phyloP scores from a whole-genome alignment of 92 coral and sea anemone species.

The Zoanthus sansibaricus region DNA sequence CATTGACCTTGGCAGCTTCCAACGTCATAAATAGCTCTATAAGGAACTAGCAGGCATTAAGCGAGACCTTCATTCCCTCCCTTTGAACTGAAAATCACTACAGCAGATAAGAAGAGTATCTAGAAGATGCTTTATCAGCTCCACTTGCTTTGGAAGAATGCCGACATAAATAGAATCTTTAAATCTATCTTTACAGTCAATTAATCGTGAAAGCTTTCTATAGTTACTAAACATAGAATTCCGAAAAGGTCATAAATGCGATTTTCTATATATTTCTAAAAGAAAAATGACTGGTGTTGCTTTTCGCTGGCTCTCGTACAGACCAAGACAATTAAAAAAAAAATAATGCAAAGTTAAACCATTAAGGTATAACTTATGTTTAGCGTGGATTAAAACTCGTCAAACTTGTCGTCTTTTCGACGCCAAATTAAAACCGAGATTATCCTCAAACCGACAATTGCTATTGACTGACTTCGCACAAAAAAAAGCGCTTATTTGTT shows the following conservation, averaged over 20 bases:
- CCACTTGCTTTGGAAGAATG: constrained; percentile 4
- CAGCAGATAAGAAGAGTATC: constrained; percentile 24
- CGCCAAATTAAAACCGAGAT: constrained; percentile 9
- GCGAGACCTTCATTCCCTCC: constrained; percentile 40
- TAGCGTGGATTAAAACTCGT: neutral
- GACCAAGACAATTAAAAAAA: neutral
- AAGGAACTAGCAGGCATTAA: constrained; percentile 28
- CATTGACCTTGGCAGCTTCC: constrained; percentile 23
- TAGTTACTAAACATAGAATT: constrained; percentile 2
- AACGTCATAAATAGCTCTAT: neutral
- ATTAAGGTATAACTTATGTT: neutral
- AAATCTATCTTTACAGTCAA: constrained; percentile 5
- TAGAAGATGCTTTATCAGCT: constrained; percentile 12
- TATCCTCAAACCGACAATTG: neutral
- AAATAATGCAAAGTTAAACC: neutral
- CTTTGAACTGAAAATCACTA: constrained; percentile 1
- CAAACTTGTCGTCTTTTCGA: neutral
- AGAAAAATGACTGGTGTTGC: neutral
- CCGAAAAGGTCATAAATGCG: neutral
- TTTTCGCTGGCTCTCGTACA: neutral
- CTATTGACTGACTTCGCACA: neutral
- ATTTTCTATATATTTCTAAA: neutral
- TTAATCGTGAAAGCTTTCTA: constrained; percentile 13
- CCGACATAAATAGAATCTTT: constrained; percentile 13
- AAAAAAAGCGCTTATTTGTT: neutral